phyloP scores from a whole-genome alignment of 2,797 vertebrate genomes.

The Chloroceryle amazona region DNA sequence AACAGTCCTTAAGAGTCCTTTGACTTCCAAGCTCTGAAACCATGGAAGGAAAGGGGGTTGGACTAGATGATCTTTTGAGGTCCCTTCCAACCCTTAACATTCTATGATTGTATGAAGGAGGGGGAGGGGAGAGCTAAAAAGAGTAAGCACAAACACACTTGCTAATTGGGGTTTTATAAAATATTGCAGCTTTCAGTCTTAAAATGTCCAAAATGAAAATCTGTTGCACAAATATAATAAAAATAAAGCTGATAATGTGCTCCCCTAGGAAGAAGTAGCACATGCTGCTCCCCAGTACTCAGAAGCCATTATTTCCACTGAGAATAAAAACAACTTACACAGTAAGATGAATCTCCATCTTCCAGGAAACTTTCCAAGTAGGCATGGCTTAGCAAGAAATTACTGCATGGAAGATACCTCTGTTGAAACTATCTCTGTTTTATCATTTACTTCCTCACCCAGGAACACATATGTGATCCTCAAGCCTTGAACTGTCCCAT shows the following conservation, averaged over 20 bases:
- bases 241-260: conserved; percentile 34
- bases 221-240: not conserved
- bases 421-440: not conserved
- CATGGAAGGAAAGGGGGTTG: not conserved
- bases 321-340: conserved; percentile 2
- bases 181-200: not conserved
- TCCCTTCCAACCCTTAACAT: too few relatives aligned
- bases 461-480: not conserved
- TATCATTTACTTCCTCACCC: not conserved
- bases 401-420: not conserved
- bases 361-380: conserved; percentile 1
- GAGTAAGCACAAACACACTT: not conserved
- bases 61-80: too few relatives aligned
- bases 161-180: not conserved
- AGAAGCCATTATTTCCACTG: not conserved
- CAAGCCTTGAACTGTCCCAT: not conserved
- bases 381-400: not conserved
- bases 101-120: not conserved
- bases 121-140: not conserved
- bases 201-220: conserved; percentile 46
- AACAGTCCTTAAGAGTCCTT: not conserved
- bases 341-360: not conserved
- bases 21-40: not conserved
- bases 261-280: not conserved
- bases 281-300: not conserved